Conservation (phyloP, 1,140 invertebrate species). For the Ctenoplectra terminalis region DNA sequence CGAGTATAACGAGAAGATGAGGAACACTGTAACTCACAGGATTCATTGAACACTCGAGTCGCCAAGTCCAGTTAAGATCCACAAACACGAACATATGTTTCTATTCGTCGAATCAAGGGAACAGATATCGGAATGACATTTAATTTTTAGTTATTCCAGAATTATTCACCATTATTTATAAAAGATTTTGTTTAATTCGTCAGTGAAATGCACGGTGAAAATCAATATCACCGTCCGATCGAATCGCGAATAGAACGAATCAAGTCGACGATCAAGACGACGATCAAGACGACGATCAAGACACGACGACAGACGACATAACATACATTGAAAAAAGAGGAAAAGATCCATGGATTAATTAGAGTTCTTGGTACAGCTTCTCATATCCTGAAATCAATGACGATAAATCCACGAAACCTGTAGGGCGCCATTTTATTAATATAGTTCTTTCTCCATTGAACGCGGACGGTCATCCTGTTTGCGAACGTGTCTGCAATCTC, state of each 20-base stretch:
- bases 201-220: neutral
- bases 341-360: neutral
- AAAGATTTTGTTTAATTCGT: neutral
- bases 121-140: constrained; percentile 29
- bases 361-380: neutral
- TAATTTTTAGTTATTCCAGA: constrained; percentile 10
- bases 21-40: neutral
- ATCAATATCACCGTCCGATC: neutral
- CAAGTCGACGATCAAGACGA: neutral
- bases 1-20: neutral
- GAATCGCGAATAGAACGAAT: neutral
- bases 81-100: constrained; percentile 29
- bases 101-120: neutral
- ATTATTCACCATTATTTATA: constrained; percentile 9
- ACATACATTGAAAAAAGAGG: neutral
- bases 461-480: neutral
- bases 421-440: constrained; percentile 42
- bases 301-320: neutral
- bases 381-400: constrained; percentile 4
- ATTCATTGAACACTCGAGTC: neutral
- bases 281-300: no score
- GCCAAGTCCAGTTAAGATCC: constrained; percentile 15
- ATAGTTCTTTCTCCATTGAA: neutral
- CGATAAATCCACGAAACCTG: neutral
- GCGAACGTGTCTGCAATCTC: neutral